These are phyloP conservation scores for Acrocephalus scirpaceus DNA, from an alignment of 2,797 vertebrate genomes.

Conservation along the genomic window DNA sequence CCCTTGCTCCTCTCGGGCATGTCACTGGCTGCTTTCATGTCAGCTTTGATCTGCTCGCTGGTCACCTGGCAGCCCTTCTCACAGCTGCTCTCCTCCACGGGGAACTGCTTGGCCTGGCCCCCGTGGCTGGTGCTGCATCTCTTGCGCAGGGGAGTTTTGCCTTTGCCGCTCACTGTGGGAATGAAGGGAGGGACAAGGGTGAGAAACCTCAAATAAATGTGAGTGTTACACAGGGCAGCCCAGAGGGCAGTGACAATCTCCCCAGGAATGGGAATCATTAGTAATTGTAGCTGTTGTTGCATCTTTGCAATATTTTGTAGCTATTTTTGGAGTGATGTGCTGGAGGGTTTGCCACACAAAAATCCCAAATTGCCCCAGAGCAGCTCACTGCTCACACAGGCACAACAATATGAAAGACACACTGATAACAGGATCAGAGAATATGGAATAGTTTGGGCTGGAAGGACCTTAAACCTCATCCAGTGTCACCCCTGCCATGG, in stretches of 20 bases:
- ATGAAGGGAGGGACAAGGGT: neutral
- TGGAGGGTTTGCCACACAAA: neutral
- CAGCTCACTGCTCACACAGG: neutral
- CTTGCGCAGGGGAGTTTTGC: slow-evolving; percentile 92
- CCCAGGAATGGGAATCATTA: neutral
- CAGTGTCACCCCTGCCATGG: neutral
- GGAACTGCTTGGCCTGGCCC: slow-evolving; percentile 74
- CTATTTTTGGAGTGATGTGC: neutral
- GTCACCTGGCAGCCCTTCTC: slow-evolving; percentile 98
- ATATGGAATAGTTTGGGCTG: neutral
- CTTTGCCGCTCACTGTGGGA: slow-evolving; percentile 88
- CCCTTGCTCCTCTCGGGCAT: slow-evolving; percentile 80
- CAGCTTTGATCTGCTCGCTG: slow-evolving; percentile 98
- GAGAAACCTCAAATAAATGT: slow-evolving; percentile 29
- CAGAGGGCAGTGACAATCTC: neutral
- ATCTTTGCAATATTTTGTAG: neutral
- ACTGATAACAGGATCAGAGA: neutral
- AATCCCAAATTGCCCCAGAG: neutral
- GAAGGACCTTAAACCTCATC: fast-evolving
- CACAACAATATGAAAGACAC: neutral
- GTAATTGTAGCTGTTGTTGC: neutral
- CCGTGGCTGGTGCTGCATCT: slow-evolving; percentile 72
- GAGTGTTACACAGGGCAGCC: neutral
- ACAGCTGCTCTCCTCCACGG: slow-evolving; percentile 84
- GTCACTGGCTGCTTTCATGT: slow-evolving; percentile 96